Conservation (phyloP, 2,888 invertebrate species). For the Plebejus melissa region DNA sequence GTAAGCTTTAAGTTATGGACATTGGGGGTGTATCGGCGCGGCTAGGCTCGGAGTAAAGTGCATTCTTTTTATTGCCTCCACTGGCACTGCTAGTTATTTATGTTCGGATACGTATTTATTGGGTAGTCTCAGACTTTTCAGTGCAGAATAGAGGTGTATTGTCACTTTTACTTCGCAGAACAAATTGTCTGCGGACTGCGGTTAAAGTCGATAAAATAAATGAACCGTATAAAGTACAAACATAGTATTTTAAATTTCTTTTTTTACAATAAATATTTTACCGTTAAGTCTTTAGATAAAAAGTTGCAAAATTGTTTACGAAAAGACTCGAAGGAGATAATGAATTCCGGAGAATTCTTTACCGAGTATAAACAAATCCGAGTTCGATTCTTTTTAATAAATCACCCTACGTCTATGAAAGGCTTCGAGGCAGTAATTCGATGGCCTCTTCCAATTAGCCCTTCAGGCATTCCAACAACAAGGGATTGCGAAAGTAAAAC, state of each 20-base stretch:
- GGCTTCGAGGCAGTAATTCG: conserved; percentile 51
- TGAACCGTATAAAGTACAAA: not conserved
- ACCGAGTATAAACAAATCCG: conserved; percentile 38
- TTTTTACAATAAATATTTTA: not conserved
- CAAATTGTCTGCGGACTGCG: conserved; percentile 5
- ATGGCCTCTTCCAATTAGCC: conserved; percentile 56
- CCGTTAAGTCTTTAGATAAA: not conserved
- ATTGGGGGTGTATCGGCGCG: conserved; percentile 48
- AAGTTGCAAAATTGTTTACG: conserved; percentile 24
- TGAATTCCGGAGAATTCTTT: conserved; percentile 36
- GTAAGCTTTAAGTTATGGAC: conserved; percentile 49
- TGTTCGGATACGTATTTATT: conserved; percentile 31
- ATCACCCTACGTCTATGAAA: conserved; percentile 48
- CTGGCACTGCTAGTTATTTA: conserved; percentile 31
- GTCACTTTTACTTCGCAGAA: conserved; percentile 3
- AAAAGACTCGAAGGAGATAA: conserved; percentile 25
- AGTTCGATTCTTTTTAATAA: conserved; percentile 46
- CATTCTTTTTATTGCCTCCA: conserved; percentile 42
- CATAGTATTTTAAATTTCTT: not conserved
- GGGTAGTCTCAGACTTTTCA: conserved; percentile 9
- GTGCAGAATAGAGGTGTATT: conserved; percentile 15
- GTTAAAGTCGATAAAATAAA: not conserved
- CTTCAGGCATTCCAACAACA: conserved; percentile 49
- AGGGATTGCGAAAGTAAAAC: conserved; percentile 48
- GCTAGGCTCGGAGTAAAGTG: conserved; percentile 45